phyloP scores from a whole-genome alignment of 2,113 vertebrate genomes.

The Leptocoma aspasia region DNA sequence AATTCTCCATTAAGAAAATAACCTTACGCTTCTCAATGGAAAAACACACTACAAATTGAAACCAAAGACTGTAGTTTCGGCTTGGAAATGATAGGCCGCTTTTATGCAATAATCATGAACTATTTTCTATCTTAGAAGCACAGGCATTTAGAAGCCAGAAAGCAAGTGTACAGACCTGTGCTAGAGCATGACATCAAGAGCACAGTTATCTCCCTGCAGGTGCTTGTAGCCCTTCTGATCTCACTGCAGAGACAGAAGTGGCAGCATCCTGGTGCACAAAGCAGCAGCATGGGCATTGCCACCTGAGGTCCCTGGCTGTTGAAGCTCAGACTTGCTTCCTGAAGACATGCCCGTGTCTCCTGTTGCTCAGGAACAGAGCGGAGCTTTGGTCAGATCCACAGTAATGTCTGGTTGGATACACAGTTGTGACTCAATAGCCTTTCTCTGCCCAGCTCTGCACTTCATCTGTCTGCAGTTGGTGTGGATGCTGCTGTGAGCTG shows the following conservation, averaged over 20 bases:
- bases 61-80: not conserved
- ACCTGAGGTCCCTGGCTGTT: not conserved
- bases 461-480: not conserved
- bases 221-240: not conserved
- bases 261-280: not conserved
- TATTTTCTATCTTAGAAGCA: not conserved
- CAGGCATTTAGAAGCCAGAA: not conserved
- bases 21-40: not conserved
- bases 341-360: rapidly evolving
- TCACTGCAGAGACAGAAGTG: not conserved
- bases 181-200: not conserved
- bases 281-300: not conserved
- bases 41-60: not conserved
- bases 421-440: rapidly evolving
- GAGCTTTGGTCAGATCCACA: not conserved
- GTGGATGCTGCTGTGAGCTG: not conserved
- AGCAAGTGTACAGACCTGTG: not conserved
- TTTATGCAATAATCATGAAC: not conserved
- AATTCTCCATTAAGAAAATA: not conserved
- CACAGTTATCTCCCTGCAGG: not conserved
- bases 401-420: not conserved
- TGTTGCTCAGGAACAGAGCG: not conserved
- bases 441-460: not conserved
- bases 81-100: not conserved
- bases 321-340: not conserved